phyloP scores from a whole-genome alignment of 2,888 invertebrate species.

The Xestia ashworthii region DNA sequence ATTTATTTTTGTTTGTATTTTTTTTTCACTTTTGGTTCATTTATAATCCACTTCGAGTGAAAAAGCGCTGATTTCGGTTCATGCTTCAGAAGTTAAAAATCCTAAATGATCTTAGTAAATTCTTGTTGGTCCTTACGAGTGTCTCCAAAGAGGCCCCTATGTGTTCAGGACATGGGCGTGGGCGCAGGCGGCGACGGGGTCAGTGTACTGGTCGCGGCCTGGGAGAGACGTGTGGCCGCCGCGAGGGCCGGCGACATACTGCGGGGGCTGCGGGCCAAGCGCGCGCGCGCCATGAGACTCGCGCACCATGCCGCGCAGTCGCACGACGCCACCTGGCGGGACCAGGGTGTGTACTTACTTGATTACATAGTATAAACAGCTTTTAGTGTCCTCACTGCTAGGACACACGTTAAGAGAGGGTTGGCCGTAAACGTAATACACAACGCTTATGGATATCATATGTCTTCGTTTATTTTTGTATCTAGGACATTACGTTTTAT shows the following conservation, averaged over 20 bases:
- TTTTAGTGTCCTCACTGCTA: not conserved
- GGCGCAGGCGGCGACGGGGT: conserved; percentile 85
- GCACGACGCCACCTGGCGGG: conserved; percentile 92
- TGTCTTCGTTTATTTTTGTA: not conserved
- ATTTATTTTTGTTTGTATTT: not conserved
- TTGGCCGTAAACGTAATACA: not conserved
- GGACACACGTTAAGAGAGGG: not conserved
- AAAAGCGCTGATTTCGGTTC: not conserved
- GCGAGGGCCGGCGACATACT: conserved; percentile 92
- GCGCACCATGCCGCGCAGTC: conserved; percentile 81
- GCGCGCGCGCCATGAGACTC: conserved; percentile 90
- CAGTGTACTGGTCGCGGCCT: conserved; percentile 92
- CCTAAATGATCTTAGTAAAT: not conserved
- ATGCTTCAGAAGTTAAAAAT: conserved; percentile 3
- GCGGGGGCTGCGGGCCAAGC: conserved; percentile 90
- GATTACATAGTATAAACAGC: not conserved
- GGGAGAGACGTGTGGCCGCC: conserved; percentile 93
- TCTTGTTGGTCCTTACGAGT: conserved; percentile 19
- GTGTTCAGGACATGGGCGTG: conserved; percentile 79
- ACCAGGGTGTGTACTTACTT: conserved; percentile 88
- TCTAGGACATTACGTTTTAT: not conserved
- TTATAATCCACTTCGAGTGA: not conserved
- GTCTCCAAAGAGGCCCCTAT: conserved; percentile 33
- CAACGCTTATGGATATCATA: not conserved
- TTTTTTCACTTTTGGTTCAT: not conserved